phyloP scores from a whole-genome alignment of 2,888 invertebrate genomes.

The Artemia sp. region DNA sequence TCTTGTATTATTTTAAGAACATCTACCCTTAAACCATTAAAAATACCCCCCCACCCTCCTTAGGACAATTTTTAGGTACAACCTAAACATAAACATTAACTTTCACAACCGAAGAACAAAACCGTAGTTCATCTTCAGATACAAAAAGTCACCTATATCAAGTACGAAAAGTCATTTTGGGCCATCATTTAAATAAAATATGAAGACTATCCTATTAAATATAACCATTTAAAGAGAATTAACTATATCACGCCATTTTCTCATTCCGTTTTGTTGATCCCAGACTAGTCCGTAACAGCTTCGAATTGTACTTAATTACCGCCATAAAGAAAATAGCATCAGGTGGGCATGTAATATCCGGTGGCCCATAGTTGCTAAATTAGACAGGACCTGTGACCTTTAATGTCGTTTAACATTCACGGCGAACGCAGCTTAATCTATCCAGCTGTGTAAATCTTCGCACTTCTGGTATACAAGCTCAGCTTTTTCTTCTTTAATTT shows the following conservation, averaged over 20 bases:
- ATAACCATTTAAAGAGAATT: conserved; percentile 1
- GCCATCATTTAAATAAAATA: too few species aligned
- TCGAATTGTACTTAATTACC: conserved; percentile 12
- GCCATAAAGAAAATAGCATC: conserved; percentile 13
- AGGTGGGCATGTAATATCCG: conserved; percentile 16
- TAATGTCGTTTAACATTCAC: conserved; percentile 7
- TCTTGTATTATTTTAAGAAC: too few species aligned
- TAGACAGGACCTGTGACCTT: conserved; percentile 10
- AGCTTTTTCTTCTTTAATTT: too few species aligned
- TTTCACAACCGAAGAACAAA: too few species aligned
- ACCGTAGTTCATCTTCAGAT: too few species aligned
- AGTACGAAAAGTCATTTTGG: too few species aligned
- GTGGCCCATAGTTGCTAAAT: conserved; percentile 13
- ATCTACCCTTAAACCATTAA: too few species aligned
- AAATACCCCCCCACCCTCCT: too few species aligned
- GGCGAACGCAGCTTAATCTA: conserved; percentile 2
- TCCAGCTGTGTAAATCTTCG: background rate
- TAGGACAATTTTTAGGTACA: too few species aligned
- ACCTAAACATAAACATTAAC: too few species aligned
- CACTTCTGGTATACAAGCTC: background rate
- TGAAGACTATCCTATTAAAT: too few species aligned
- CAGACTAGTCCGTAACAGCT: conserved; percentile 12
- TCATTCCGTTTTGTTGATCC: conserved; percentile 9
- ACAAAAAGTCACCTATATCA: too few species aligned
- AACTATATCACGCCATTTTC: conserved; percentile 15